Conservation (phyloP, 2,888 invertebrate species). For the Hedychridium roseum region DNA sequence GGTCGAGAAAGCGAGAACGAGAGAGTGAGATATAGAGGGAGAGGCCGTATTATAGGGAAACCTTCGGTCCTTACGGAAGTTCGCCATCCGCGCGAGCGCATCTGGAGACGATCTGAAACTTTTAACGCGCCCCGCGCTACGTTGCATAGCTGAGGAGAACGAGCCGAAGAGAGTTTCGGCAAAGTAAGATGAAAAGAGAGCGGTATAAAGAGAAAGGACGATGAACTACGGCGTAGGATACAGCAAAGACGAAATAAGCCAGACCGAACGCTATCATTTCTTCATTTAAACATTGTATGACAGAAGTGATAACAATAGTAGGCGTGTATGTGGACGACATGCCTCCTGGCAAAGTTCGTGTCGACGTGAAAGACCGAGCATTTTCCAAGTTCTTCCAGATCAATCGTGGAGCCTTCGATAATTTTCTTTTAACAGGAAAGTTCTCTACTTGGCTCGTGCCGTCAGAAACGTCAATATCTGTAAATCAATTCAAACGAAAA, state of each 20-base stretch:
- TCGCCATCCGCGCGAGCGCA: conserved; percentile 28
- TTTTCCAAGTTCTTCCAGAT: conserved; percentile 29
- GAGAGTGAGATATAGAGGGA: neutral
- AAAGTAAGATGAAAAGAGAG: neutral
- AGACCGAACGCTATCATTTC: no score
- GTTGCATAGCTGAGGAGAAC: conserved; percentile 2
- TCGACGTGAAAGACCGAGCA: conserved; percentile 8
- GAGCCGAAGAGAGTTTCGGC: neutral
- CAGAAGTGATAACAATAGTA: neutral
- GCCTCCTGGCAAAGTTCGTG: neutral
- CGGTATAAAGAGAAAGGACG: no score
- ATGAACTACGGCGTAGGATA: no score
- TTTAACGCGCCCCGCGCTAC: conserved; percentile 37
- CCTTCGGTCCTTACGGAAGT: conserved; percentile 30
- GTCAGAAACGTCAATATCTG: no score
- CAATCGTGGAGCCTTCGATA: no score
- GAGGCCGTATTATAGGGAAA: neutral
- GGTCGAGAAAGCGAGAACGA: neutral
- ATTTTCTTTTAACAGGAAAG: no score
- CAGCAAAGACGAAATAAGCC: no score
- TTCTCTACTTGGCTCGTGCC: no score
- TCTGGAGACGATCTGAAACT: conserved; percentile 35
- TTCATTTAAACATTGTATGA: no score
- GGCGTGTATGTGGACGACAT: neutral
- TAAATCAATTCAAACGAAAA: no score